phyloP scores from a whole-genome alignment of 2,888 invertebrate genomes.

The Trichopria drosophilae region DNA sequence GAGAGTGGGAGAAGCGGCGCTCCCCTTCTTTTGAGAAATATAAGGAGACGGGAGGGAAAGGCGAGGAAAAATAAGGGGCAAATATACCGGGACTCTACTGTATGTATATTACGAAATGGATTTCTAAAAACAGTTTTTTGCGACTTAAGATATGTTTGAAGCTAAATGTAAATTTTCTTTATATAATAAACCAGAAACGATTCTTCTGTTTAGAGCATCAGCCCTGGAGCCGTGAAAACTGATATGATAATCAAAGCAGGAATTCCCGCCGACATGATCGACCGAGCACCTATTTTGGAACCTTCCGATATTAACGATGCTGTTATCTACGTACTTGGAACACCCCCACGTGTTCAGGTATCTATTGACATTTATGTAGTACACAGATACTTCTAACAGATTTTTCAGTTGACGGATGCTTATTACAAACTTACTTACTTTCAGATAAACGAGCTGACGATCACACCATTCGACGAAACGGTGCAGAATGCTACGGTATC shows the following conservation, averaged over 20 bases:
- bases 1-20: no score
- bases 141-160: no score
- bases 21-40: no score
- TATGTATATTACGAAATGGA: no score
- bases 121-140: no score
- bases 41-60: no score
- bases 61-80: no score
- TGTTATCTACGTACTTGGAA: constrained; percentile 40
- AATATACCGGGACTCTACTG: no score
- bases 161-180: no score
- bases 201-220: constrained; percentile 46
- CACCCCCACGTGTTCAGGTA: constrained; percentile 45
- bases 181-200: background rate
- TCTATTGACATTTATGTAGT: constrained; percentile 6
- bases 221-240: constrained; percentile 52
- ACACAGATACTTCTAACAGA: background rate
- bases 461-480: constrained; percentile 26
- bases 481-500: constrained; percentile 4
- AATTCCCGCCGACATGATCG: constrained; percentile 6
- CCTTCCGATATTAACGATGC: constrained; percentile 40
- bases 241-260: constrained; percentile 40
- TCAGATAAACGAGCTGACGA: constrained; percentile 38
- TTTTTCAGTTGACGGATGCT: background rate
- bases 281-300: constrained; percentile 30
- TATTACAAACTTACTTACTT: constrained; percentile 5